Evolutionary conservation across 92 coral and sea anemone genomes (phyloP).

Genomic region (Palythoa heliodiscus): DNA sequence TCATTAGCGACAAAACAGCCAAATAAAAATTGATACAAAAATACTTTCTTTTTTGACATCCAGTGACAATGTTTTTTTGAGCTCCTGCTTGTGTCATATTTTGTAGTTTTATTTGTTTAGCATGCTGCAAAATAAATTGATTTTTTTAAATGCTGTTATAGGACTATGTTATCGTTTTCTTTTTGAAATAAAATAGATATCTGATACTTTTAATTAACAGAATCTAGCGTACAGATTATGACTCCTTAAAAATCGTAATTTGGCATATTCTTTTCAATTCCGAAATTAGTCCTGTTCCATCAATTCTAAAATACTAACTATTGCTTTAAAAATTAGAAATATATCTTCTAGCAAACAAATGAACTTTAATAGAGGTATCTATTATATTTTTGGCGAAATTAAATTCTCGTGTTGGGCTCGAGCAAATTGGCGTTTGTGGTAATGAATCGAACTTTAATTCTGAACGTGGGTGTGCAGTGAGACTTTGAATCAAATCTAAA

Average conservation of each 20-base stretch:
- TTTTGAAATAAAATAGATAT: slow-evolving; percentile 27
- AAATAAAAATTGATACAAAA: slow-evolving; percentile 53
- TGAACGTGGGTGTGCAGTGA: slow-evolving; percentile 4
- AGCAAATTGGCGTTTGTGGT: slow-evolving; percentile 4
- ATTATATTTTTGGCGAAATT: slow-evolving; percentile 72
- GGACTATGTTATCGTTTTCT: slow-evolving; percentile 45
- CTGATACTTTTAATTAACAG: slow-evolving; percentile 33
- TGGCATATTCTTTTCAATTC: slow-evolving; percentile 12
- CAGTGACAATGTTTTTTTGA: slow-evolving; percentile 62
- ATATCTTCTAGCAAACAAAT: slow-evolving; percentile 65
- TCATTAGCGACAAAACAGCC: slow-evolving; percentile 34
- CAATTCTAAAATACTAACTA: slow-evolving; percentile 55
- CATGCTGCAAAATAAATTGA: slow-evolving; percentile 65
- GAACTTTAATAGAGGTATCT: slow-evolving; percentile 75
- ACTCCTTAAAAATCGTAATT: neutral
- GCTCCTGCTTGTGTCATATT: slow-evolving; percentile 51
- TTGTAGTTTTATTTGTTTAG: slow-evolving; percentile 71
- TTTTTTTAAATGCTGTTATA: slow-evolving; percentile 65
- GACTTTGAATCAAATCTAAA: neutral
- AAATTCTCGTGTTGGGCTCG: slow-evolving; percentile 54
- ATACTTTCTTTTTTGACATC: slow-evolving; percentile 42
- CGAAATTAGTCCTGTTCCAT: slow-evolving; percentile 34
- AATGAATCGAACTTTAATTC: slow-evolving; percentile 17
- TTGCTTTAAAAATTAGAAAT: slow-evolving; percentile 63
- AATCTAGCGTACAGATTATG: neutral